phyloP scores from a whole-genome alignment of 2,113 vertebrate genomes.

The Chrysochloris asiatica region DNA sequence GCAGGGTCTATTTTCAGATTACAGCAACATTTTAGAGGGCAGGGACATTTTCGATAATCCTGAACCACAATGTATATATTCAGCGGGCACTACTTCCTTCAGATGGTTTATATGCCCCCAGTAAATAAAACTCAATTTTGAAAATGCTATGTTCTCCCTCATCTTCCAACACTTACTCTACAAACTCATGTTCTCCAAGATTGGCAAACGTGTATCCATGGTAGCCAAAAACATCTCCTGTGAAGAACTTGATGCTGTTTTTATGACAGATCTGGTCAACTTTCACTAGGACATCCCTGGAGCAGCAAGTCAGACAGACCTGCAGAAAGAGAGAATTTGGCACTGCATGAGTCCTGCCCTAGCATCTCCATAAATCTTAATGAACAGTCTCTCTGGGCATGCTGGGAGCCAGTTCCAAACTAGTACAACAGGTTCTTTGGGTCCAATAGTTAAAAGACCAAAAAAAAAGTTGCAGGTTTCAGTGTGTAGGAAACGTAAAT shows the following conservation, averaged over 20 bases:
- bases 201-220: slow-evolving; percentile 95
- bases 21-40: background rate
- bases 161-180: slow-evolving; percentile 90
- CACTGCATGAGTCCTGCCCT: background rate
- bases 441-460: slow-evolving; percentile 50
- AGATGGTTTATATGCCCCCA: background rate
- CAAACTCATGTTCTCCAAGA: slow-evolving; percentile 93
- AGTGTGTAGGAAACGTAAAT: slow-evolving; percentile 43
- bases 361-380: slow-evolving; percentile 24
- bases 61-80: background rate
- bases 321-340: slow-evolving; percentile 71
- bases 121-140: background rate
- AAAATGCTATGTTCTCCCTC: background rate
- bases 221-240: slow-evolving; percentile 94
- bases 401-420: slow-evolving; percentile 49
- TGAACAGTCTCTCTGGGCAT: slow-evolving; percentile 11
- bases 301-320: slow-evolving; percentile 95
- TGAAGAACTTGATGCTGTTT: slow-evolving; percentile 92
- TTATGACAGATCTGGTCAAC: slow-evolving; percentile 92
- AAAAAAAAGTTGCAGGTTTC: slow-evolving; percentile 53
- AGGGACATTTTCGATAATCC: background rate
- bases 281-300: slow-evolving; percentile 90
- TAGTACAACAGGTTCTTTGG: slow-evolving; percentile 63
- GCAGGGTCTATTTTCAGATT: background rate
- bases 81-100: background rate